These are phyloP conservation scores for Apocheima hispidaria DNA, from an alignment of 2,888 invertebrate genomes.

Conservation along the genomic window DNA sequence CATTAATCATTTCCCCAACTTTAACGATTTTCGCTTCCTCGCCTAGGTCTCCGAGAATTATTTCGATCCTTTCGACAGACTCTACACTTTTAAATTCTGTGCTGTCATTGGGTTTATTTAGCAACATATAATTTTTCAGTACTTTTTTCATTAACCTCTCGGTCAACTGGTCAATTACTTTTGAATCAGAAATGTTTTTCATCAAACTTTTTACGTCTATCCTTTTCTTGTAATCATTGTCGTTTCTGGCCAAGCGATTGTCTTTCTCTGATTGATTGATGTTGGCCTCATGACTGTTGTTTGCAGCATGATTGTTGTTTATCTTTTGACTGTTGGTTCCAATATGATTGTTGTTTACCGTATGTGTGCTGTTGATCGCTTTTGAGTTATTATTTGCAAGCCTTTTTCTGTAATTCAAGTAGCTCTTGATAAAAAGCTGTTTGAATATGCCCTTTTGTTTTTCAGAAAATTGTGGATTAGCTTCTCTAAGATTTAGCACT, in stretches of 20 bases:
- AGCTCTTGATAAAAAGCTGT: slow-evolving; percentile 14
- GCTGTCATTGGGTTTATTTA: neutral
- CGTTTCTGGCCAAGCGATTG: neutral
- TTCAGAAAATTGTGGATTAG: neutral
- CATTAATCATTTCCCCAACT: slow-evolving; percentile 9
- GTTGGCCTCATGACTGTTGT: neutral
- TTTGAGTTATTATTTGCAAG: slow-evolving; percentile 2
- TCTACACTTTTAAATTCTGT: neutral
- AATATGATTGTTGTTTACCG: slow-evolving; percentile 1
- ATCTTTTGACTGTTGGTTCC: neutral
- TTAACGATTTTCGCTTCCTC: neutral
- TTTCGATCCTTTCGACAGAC: slow-evolving; percentile 22
- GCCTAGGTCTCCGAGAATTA: slow-evolving; percentile 3
- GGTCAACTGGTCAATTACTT: slow-evolving; percentile 14
- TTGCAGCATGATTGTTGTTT: neutral
- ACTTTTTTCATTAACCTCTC: slow-evolving; percentile 16
- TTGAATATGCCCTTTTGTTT: slow-evolving; percentile 14
- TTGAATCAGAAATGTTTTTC: slow-evolving; percentile 19
- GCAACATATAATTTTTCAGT: slow-evolving; percentile 1
- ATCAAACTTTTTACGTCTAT: slow-evolving; percentile 13
- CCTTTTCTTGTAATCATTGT: neutral
- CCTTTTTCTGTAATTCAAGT: slow-evolving; percentile 13
- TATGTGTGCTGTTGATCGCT: neutral
- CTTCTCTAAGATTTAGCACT: slow-evolving; percentile 8
- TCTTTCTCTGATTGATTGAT: neutral